Conservation (phyloP, 2,888 invertebrate genomes). For the Eustalomyia histrio region DNA sequence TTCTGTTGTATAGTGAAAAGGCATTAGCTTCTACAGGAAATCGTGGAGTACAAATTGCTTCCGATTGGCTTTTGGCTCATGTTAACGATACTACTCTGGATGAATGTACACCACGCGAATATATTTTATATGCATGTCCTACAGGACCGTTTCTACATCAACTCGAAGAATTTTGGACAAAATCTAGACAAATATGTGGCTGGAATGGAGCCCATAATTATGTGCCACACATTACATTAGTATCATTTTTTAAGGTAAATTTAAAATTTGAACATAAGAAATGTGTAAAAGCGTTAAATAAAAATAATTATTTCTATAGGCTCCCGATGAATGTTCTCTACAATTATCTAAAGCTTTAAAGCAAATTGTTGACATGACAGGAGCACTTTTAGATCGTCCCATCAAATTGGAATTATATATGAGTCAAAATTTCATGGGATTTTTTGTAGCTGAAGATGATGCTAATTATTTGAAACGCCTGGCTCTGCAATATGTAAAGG, state of each 20-base stretch:
- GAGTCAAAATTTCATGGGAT: conserved; percentile 94
- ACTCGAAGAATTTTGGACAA: conserved; percentile 87
- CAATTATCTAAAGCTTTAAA: conserved; percentile 86
- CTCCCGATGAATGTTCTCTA: conserved; percentile 86
- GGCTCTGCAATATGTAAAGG: conserved; percentile 89
- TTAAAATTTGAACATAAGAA: neutral
- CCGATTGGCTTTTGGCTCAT: conserved; percentile 94
- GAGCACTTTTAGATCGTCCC: conserved; percentile 84
- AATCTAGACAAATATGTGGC: conserved; percentile 86
- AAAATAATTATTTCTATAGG: conserved; percentile 80
- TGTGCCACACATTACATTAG: conserved; percentile 93
- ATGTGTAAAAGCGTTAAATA: no score
- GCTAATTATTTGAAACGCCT: conserved; percentile 89
- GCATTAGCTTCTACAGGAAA: conserved; percentile 94
- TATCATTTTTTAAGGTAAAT: conserved; percentile 91
- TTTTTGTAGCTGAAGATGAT: conserved; percentile 91
- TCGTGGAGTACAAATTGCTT: conserved; percentile 91
- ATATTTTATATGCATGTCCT: conserved; percentile 92
- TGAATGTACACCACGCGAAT: conserved; percentile 88
- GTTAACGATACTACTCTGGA: conserved; percentile 91
- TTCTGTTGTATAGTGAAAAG: conserved; percentile 84
- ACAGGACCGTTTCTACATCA: conserved; percentile 84
- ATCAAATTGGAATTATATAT: conserved; percentile 90
- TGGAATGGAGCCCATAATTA: conserved; percentile 96
- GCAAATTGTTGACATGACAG: conserved; percentile 86